These are phyloP conservation scores for Ornithorhynchus anatinus DNA, from an alignment of 2,113 vertebrate species.

Conservation along the genomic window DNA sequence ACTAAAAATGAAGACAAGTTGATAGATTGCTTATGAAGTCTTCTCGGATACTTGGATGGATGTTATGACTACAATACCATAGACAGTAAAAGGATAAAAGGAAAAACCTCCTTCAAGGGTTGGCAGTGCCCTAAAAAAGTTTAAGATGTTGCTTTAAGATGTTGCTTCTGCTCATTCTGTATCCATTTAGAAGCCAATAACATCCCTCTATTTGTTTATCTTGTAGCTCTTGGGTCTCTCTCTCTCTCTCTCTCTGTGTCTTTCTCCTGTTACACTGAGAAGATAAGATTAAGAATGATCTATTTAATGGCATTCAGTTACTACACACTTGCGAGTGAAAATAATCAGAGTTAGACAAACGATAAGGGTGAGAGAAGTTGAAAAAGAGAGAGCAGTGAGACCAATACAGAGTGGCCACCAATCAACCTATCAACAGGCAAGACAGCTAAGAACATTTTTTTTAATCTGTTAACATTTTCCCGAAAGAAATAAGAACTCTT, in stretches of 20 bases:
- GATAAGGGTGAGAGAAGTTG: conserved; percentile 9
- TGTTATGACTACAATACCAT: background rate
- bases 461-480: conserved; percentile 35
- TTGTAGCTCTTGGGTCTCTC: background rate
- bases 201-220: conserved; percentile 24
- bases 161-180: conserved; percentile 24
- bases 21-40: too few species aligned
- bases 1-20: too few species aligned
- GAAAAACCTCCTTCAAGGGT: conserved; percentile 28
- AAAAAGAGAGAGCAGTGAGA: conserved; percentile 1
- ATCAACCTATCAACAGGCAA: background rate
- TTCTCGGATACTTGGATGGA: conserved; percentile 15
- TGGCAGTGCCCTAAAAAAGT: background rate
- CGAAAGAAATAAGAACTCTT: conserved; percentile 43
- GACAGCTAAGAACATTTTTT: conserved; percentile 1
- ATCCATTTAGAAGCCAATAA: conserved; percentile 32
- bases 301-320: conserved; percentile 9
- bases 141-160: background rate
- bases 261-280: conserved; percentile 9
- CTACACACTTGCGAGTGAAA: background rate
- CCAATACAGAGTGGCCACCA: background rate
- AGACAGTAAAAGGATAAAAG: conserved; percentile 9
- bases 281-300: conserved; percentile 36
- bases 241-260: background rate
- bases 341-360: background rate